A percentile compares a stretch with the other conserved stretches of the same genome.
Conservation (phyloP, 2,113 vertebrate species). For the Microtus ochrogaster region DNA sequence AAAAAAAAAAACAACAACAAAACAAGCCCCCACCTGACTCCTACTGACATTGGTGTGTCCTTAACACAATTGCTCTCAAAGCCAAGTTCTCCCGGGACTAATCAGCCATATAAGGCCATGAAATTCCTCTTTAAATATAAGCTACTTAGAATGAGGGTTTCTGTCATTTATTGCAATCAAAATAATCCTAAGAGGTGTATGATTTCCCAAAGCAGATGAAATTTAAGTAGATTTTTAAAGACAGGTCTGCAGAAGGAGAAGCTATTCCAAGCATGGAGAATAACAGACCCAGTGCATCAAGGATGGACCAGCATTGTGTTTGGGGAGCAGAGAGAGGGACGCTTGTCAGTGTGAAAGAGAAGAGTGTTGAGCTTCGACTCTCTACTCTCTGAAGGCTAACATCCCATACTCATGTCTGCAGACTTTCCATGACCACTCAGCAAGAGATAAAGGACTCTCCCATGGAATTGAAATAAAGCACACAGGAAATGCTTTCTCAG, state of each 20-base stretch:
- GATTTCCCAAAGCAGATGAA: neutral
- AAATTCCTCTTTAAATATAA: constrained; percentile 29
- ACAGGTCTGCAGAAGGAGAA: neutral
- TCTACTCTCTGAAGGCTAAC: neutral
- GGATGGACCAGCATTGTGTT: neutral
- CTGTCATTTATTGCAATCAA: constrained; percentile 48
- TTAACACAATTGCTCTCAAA: neutral
- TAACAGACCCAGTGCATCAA: neutral
- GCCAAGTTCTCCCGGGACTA: neutral
- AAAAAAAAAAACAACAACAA: no score
- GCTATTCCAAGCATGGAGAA: neutral
- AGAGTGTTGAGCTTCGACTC: neutral
- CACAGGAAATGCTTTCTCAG: neutral
- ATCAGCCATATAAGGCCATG: neutral
- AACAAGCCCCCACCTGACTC: neutral
- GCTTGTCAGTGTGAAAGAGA: neutral
- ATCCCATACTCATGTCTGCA: neutral
- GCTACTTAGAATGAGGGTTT: constrained; percentile 11
- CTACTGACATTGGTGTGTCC: neutral
- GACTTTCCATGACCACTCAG: neutral
- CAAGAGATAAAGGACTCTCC: neutral
- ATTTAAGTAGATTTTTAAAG: constrained; percentile 17
- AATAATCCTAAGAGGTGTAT: constrained; percentile 30
- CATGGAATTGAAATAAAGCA: neutral
- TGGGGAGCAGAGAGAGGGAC: neutral